These are phyloP conservation scores for Hylaeus volcanicus DNA, from an alignment of 1,140 invertebrate species.

Conservation along the genomic window DNA sequence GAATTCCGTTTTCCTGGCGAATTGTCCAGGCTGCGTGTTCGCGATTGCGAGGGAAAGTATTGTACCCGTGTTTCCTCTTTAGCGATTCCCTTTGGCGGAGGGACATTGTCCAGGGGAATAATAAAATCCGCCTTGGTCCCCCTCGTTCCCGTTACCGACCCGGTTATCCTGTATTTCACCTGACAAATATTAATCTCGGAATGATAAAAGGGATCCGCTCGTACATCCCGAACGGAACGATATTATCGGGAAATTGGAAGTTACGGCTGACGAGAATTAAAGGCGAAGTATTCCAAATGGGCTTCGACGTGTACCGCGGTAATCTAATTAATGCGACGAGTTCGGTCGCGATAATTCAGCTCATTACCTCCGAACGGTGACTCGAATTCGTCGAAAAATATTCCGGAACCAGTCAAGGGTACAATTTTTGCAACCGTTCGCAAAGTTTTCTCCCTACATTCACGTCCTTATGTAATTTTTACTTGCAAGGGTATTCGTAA, in stretches of 20 bases:
- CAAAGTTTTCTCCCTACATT: too few relatives aligned
- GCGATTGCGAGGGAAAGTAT: background rate
- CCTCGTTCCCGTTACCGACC: constrained; percentile 1
- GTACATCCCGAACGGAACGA: constrained; percentile 5
- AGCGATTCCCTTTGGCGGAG: background rate
- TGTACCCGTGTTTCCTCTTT: background rate
- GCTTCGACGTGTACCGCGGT: constrained; percentile 8
- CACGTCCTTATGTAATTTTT: too few relatives aligned
- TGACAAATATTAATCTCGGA: constrained; percentile 32
- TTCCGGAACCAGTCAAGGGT: background rate
- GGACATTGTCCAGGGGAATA: constrained; percentile 11
- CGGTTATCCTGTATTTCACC: constrained; percentile 23
- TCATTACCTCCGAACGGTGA: constrained; percentile 15
- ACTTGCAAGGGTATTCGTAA: too few relatives aligned
- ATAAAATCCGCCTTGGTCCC: constrained; percentile 8
- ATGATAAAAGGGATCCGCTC: constrained; percentile 5
- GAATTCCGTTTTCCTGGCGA: too few relatives aligned
- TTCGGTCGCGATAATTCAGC: constrained; percentile 1
- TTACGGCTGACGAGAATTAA: constrained; percentile 28
- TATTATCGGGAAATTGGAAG: constrained; percentile 36
- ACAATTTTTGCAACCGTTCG: too few relatives aligned
- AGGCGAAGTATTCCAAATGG: background rate
- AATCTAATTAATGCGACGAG: constrained; percentile 24
- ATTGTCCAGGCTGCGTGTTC: background rate
- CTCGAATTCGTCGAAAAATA: constrained; percentile 5